phyloP scores from a whole-genome alignment of 2,888 invertebrate species.

The Eupithecia subumbrata region DNA sequence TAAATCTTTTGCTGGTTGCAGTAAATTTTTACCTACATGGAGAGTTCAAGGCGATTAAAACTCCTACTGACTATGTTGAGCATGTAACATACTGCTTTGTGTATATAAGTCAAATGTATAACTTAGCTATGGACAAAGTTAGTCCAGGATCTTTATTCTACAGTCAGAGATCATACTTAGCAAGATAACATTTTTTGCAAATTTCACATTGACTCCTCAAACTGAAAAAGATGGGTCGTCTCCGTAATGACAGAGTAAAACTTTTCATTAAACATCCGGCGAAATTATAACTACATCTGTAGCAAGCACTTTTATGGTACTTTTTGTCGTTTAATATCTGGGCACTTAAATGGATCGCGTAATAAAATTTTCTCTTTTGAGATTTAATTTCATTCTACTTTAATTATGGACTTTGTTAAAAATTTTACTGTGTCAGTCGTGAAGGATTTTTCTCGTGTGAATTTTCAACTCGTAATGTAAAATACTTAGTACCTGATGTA shows the following conservation, averaged over 20 bases:
- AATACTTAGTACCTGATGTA: not conserved
- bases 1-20: not conserved
- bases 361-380: slow-evolving; percentile 34
- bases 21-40: not conserved
- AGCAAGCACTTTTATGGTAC: slow-evolving; percentile 41
- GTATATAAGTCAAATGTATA: no score
- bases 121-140: no score
- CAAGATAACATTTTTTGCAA: no score
- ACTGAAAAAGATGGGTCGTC: not conserved
- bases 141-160: no score
- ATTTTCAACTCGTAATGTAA: not conserved
- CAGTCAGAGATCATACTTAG: no score
- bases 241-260: slow-evolving; percentile 37
- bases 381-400: slow-evolving; percentile 31
- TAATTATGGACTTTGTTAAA: slow-evolving; percentile 12
- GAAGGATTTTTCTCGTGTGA: not conserved
- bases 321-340: slow-evolving; percentile 47
- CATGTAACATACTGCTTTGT: no score
- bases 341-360: slow-evolving; percentile 41
- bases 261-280: slow-evolving; percentile 42
- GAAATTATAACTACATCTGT: slow-evolving; percentile 40
- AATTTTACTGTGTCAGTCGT: slow-evolving; percentile 1
- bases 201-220: no score
- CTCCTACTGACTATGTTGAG: no score
- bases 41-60: no score